Conservation (phyloP, 2,797 vertebrate genomes). For the Leucoraja ocellata region DNA sequence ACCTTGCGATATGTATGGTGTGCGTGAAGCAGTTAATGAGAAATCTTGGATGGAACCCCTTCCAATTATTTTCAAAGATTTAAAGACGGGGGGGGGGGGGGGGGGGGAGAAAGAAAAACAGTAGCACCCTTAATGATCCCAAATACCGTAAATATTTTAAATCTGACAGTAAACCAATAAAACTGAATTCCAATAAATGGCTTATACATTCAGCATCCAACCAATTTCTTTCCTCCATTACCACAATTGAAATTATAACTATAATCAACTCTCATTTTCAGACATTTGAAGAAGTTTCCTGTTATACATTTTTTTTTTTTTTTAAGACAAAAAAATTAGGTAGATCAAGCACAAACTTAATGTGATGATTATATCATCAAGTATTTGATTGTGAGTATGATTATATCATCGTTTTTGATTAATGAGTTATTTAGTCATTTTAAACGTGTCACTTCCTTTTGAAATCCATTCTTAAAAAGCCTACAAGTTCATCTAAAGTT, state of each 20-base stretch:
- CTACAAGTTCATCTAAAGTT: not conserved
- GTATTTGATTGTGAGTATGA: not conserved
- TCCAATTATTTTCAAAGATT: not conserved
- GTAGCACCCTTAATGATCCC: not conserved
- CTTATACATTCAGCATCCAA: no score
- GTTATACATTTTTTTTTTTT: not conserved
- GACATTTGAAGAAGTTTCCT: not conserved
- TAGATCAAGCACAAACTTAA: not conserved
- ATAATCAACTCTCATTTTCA: not conserved
- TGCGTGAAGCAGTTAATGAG: no score
- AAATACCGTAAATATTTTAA: not conserved
- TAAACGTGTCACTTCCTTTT: slow-evolving; percentile 21
- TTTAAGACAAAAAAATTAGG: not conserved
- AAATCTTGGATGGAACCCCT: not conserved
- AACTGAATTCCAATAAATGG: not conserved
- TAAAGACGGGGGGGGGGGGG: not conserved
- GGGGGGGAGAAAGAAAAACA: not conserved
- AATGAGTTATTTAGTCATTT: not conserved
- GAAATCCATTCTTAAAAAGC: not conserved
- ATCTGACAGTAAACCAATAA: not conserved
- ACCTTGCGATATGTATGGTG: no score
- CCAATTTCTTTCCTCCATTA: not conserved
- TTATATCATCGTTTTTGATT: not conserved
- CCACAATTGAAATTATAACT: not conserved
- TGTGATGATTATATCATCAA: not conserved